Conservation (phyloP, 2,113 vertebrate genomes). For the Prionailurus bengalensis region DNA sequence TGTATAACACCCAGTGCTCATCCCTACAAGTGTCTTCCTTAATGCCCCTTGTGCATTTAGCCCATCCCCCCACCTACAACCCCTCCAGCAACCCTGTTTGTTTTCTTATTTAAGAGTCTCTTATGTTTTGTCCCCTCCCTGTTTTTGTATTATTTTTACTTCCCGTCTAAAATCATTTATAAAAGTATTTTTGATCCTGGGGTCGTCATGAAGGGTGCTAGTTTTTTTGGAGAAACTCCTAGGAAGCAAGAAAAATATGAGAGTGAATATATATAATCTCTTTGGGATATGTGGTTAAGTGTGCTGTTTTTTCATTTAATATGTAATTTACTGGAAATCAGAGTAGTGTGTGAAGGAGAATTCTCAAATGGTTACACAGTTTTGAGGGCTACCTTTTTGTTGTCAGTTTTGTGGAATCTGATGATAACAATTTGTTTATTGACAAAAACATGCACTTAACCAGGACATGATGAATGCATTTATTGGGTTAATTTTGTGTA, state of each 20-base stretch:
- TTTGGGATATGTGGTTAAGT: not conserved
- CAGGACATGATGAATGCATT: conserved; percentile 11
- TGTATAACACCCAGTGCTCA: no score
- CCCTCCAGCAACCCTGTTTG: no score
- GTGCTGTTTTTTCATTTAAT: not conserved
- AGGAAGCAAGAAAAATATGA: not conserved
- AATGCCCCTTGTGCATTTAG: no score
- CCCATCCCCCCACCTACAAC: no score
- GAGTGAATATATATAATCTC: not conserved
- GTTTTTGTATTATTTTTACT: no score
- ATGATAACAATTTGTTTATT: not conserved
- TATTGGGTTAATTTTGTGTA: not conserved
- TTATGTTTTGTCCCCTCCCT: no score
- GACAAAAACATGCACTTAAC: not conserved
- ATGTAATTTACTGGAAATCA: not conserved
- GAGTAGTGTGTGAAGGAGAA: not conserved
- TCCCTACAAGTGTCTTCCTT: no score
- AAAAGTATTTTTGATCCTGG: not conserved
- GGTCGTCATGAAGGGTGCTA: not conserved
- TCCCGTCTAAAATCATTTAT: not conserved
- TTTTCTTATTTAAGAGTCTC: no score
- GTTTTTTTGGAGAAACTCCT: not conserved
- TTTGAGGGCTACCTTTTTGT: not conserved
- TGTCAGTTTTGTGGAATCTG: not conserved
- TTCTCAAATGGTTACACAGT: not conserved